Evolutionary conservation across 2,888 invertebrate genomes (phyloP), one percentile per base, ranked within the genome.

Genomic region (Gasteruption jaculator): DNA sequence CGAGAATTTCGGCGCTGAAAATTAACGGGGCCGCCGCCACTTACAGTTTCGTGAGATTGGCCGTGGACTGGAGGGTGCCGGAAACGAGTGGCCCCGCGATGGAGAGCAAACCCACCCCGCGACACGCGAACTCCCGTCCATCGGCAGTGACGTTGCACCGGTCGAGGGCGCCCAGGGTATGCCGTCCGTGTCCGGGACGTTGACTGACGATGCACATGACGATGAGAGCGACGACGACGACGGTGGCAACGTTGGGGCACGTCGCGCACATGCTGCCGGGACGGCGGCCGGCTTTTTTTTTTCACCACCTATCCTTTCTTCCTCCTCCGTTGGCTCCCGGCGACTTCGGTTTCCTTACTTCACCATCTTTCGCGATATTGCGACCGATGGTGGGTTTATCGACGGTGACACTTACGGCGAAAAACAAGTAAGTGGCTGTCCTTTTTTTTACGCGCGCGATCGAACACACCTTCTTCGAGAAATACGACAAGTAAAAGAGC

Each of bases 41-140:
- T 65, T 42, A 65, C 67, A 67, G 49, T 48, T 61, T 65, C 5
- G 65, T 67, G 35, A 67, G 41, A 41, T 66, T 67, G 33, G 38
- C 46, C 40, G 54, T 41, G 20, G 45, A 30, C 14, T 46, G 55
- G 22, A 53, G 43, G 29, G 50, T 40, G 36, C 41, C 39, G 41
- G 46, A 41, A n/a, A 50, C 47, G 36, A 59, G 43, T 6, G 59
- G 49, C 34, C 52, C 50, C 27, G 51, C 52, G 40, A 66, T 49
- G 43, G 59, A 54, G 24, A 49, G 45, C 22, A 67, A 53, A 22
- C 59, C 60, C 40, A 59, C 58, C 25, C 54, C 56, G 19, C 64
- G 63, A 38, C 67, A 67, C 16, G 59, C 36, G 30, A 60, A 48
- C 38, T 61, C 57, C 32, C 57, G 56, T 16, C 57, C 57, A 43